These are phyloP conservation scores for Sterrhoptilus dennistouni DNA, from an alignment of 2,113 vertebrate genomes.

Conservation along the genomic window DNA sequence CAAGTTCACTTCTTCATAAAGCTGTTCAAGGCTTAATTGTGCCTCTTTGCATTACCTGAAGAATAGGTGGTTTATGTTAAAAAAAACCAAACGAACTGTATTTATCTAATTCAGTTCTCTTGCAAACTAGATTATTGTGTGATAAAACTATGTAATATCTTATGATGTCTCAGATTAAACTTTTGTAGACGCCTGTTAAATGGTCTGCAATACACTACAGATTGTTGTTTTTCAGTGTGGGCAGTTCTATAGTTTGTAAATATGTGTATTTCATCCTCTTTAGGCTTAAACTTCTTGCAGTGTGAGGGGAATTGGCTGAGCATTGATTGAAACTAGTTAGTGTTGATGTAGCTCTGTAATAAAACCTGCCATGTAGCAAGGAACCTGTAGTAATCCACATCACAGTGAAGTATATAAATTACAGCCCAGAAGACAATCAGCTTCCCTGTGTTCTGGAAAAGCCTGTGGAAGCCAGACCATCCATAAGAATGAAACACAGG, in stretches of 20 bases:
- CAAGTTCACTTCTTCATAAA: background rate
- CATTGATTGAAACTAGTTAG: background rate
- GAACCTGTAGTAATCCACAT: background rate
- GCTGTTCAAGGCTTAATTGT: background rate
- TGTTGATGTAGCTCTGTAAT: background rate
- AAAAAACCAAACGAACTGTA: background rate
- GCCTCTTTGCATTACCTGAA: background rate
- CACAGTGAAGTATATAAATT: background rate
- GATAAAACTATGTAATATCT: background rate
- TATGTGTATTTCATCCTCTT: background rate
- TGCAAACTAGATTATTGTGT: background rate
- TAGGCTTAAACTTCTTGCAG: background rate
- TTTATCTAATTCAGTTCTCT: background rate
- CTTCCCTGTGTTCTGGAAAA: background rate
- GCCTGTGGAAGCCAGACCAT: background rate
- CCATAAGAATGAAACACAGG: background rate
- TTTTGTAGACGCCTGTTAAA: background rate
- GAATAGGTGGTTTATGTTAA: background rate
- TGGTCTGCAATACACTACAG: background rate
- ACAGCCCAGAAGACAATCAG: background rate
- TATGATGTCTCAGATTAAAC: background rate
- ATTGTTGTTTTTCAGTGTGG: background rate
- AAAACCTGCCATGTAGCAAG: background rate
- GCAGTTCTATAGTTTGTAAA: background rate
- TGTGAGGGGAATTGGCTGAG: background rate